Percentiles rank a stretch among this genome's conserved stretches.
These are phyloP conservation scores for Plotosus lineatus DNA, from an alignment of 2,113 vertebrate genomes.

Conservation along the genomic window DNA sequence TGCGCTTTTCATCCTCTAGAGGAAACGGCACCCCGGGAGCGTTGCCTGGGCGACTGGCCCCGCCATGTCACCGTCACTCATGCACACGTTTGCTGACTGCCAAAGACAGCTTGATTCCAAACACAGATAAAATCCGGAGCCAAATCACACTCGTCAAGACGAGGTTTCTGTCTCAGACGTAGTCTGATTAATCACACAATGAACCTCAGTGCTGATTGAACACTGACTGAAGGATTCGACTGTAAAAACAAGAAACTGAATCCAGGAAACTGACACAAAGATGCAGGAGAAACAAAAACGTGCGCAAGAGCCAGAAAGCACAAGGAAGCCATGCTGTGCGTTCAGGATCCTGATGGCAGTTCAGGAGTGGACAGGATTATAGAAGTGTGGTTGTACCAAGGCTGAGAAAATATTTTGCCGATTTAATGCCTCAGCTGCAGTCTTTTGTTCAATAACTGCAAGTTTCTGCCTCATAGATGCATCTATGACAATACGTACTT, in stretches of 20 bases:
- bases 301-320: neutral
- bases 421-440: neutral
- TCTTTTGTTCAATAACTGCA: neutral
- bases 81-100: neutral
- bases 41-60: constrained; percentile 21
- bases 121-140: neutral
- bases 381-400: neutral
- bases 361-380: neutral
- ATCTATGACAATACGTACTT: neutral
- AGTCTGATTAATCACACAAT: neutral
- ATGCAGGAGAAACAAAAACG: neutral
- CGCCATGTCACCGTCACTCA: constrained; percentile 5
- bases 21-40: constrained; percentile 14
- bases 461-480: neutral
- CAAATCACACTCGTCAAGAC: constrained; percentile 11
- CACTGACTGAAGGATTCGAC: neutral
- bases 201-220: neutral
- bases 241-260: neutral
- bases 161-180: neutral
- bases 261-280: neutral
- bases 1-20: constrained; percentile 24
- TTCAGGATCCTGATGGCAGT: neutral
- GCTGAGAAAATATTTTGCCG: neutral
- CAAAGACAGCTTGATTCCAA: constrained; percentile 18
- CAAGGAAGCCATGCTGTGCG: neutral